Conservation (phyloP, 2,113 vertebrate species). For the Ptyas mucosa region DNA sequence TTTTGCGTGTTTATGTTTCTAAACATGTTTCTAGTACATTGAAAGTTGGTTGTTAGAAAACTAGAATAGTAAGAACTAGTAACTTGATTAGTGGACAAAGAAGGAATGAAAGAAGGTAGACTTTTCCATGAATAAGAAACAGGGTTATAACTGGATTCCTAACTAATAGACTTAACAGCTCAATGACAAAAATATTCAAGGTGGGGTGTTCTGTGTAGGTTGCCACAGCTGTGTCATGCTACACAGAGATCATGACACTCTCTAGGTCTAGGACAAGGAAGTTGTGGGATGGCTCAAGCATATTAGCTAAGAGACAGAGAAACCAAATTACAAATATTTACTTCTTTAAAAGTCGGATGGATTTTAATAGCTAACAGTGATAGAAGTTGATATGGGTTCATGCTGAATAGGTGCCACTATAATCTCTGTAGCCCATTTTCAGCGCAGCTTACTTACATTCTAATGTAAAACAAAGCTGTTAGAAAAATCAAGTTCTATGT, state of each 20-base stretch:
- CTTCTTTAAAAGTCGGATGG: not conserved
- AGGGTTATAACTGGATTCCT: not conserved
- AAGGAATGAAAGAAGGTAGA: not conserved
- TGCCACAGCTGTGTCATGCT: not conserved
- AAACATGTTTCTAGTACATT: not conserved
- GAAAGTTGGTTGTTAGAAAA: not conserved
- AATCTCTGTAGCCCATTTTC: not conserved
- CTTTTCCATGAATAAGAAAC: not conserved
- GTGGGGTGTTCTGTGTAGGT: not conserved
- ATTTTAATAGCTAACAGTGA: not conserved
- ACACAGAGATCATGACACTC: not conserved
- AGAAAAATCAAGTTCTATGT: slow-evolving; percentile 39
- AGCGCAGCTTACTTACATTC: not conserved
- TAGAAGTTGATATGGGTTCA: not conserved
- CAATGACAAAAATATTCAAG: not conserved
- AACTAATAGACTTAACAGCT: not conserved
- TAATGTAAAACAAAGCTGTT: slow-evolving; percentile 16
- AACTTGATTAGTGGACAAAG: not conserved
- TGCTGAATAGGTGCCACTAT: not conserved
- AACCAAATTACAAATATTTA: not conserved
- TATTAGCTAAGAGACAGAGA: not conserved
- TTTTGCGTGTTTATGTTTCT: not conserved
- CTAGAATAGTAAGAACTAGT: not conserved
- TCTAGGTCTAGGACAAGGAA: not conserved
- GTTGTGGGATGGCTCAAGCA: not conserved